A percentile compares a stretch with the other conserved stretches of the same genome.
Conservation (phyloP, 2,888 invertebrate genomes). For the Yponomeuta sedellus region DNA sequence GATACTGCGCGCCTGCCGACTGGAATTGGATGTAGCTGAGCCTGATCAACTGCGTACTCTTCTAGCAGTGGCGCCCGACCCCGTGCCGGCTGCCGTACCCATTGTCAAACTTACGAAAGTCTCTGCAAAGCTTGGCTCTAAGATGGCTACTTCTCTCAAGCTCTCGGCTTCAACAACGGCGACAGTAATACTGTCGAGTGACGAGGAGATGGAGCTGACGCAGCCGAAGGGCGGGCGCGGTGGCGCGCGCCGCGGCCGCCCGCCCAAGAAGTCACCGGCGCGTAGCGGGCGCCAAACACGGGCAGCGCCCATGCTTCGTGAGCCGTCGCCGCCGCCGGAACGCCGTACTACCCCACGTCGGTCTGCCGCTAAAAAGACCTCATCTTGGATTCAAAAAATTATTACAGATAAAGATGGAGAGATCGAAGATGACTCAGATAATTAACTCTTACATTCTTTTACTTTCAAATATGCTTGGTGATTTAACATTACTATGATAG, state of each 20-base stretch:
- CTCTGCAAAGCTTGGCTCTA: not conserved
- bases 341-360: constrained; percentile 58
- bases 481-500: too few species aligned
- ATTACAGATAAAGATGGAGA: constrained; percentile 16
- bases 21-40: constrained; percentile 53
- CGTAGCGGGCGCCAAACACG: constrained; percentile 23
- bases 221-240: constrained; percentile 22
- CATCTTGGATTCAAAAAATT: constrained; percentile 16
- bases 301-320: constrained; percentile 23
- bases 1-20: constrained; percentile 45
- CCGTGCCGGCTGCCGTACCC: constrained; percentile 16
- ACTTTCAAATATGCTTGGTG: not conserved
- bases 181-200: constrained; percentile 51
- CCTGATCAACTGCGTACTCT: constrained; percentile 36
- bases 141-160: not conserved
- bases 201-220: constrained; percentile 39
- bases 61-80: constrained; percentile 34
- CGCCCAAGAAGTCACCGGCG: constrained; percentile 19
- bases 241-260: constrained; percentile 21
- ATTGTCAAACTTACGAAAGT: not conserved
- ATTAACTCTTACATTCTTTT: not conserved
- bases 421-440: constrained; percentile 17
- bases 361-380: constrained; percentile 18
- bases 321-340: constrained; percentile 29
- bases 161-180: constrained; percentile 16